These are phyloP conservation scores for Malurus splendens DNA, from an alignment of 2,797 vertebrate species.

Conservation along the genomic window DNA sequence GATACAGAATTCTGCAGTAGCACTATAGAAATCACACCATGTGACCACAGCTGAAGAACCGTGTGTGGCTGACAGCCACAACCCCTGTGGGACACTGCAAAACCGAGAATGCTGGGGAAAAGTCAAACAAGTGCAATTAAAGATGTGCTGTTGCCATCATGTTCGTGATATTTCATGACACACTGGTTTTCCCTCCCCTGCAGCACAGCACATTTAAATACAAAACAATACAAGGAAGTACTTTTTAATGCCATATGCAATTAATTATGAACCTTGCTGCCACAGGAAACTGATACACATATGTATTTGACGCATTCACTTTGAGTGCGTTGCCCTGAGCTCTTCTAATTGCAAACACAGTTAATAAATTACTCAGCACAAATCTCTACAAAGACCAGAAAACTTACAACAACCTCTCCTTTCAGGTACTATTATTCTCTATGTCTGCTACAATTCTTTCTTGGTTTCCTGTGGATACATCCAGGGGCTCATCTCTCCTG, in stretches of 20 bases:
- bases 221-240: conserved; percentile 24
- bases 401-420: background rate
- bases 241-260: background rate
- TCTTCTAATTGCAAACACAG: background rate
- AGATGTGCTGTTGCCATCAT: background rate
- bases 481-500: background rate
- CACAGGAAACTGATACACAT: background rate
- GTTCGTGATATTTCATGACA: background rate
- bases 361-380: background rate
- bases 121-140: background rate
- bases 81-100: background rate
- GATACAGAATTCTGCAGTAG: background rate
- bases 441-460: background rate
- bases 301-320: background rate
- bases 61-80: background rate
- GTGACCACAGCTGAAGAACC: background rate
- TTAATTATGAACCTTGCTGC: background rate
- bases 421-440: background rate
- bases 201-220: background rate
- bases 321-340: background rate
- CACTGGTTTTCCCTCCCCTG: background rate
- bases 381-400: background rate
- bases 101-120: background rate
- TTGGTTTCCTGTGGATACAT: background rate
- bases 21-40: background rate